Evolutionary conservation across 2,113 vertebrate species (phyloP).

Genomic region (Acrocephalus arundinaceus): DNA sequence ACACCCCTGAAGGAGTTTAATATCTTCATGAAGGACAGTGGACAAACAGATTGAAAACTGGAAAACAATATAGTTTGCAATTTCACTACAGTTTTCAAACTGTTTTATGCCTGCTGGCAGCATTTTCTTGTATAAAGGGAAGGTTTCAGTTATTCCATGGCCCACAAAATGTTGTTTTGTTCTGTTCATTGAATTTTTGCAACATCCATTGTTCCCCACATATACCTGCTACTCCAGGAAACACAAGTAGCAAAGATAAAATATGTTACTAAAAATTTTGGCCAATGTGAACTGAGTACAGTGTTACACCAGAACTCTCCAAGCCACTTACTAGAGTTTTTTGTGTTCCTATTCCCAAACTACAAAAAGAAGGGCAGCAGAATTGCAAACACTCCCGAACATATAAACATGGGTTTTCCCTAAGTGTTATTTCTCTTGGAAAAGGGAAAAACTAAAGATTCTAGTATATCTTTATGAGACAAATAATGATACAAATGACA

Average conservation of each 20-base stretch:
- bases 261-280: not conserved
- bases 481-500: not conserved
- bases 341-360: not conserved
- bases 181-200: not conserved
- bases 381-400: accelerated
- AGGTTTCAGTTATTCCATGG: not conserved
- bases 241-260: not conserved
- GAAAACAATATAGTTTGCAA: not conserved
- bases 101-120: not conserved
- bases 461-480: not conserved
- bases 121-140: not conserved
- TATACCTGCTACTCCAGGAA: not conserved
- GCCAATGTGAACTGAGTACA: too few species aligned
- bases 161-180: not conserved
- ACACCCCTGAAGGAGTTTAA: not conserved
- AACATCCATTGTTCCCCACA: accelerated
- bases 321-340: not conserved
- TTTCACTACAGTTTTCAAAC: not conserved
- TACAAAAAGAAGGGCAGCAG: not conserved
- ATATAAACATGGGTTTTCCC: accelerated
- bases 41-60: not conserved
- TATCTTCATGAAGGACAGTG: not conserved
- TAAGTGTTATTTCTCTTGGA: not conserved
- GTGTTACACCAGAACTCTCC: not conserved
- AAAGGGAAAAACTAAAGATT: not conserved